A percentile compares a stretch with the other conserved stretches of the same genome.
Evolutionary conservation across 2,888 invertebrate species (phyloP).

Genomic region (Labia minor): DNA sequence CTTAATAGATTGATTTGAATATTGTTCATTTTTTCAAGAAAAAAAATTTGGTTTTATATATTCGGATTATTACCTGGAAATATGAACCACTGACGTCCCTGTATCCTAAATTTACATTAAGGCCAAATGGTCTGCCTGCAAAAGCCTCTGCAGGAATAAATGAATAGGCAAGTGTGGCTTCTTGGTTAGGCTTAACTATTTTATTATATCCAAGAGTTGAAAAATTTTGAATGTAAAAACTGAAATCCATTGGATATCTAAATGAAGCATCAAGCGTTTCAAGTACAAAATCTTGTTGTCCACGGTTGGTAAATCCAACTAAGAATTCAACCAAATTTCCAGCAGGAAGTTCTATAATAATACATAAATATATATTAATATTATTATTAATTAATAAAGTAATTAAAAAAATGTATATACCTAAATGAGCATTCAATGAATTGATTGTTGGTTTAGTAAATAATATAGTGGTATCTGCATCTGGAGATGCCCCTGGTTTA

Average conservation of each 20-base stretch:
- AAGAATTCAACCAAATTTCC: conserved; percentile 88
- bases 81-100: conserved; percentile 53
- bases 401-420: conserved; percentile 35
- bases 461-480: conserved; percentile 81
- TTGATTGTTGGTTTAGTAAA: conserved; percentile 69
- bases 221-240: conserved; percentile 97
- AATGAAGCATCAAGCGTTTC: conserved; percentile 95
- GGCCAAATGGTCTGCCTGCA: conserved; percentile 90
- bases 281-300: conserved; percentile 77
- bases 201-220: conserved; percentile 79
- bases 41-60: background rate
- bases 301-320: conserved; percentile 93
- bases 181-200: conserved; percentile 78
- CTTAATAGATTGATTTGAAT: conserved; percentile 30
- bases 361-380: background rate
- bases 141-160: conserved; percentile 95
- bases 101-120: conserved; percentile 86
- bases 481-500: conserved; percentile 59
- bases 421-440: conserved; percentile 48
- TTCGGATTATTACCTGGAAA: background rate
- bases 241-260: conserved; percentile 97
- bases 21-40: background rate
- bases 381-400: background rate
- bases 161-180: conserved; percentile 89
- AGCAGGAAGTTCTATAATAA: conserved; percentile 66